Conservation (phyloP, 2,797 vertebrate genomes). For the Gambusia yucatana region DNA sequence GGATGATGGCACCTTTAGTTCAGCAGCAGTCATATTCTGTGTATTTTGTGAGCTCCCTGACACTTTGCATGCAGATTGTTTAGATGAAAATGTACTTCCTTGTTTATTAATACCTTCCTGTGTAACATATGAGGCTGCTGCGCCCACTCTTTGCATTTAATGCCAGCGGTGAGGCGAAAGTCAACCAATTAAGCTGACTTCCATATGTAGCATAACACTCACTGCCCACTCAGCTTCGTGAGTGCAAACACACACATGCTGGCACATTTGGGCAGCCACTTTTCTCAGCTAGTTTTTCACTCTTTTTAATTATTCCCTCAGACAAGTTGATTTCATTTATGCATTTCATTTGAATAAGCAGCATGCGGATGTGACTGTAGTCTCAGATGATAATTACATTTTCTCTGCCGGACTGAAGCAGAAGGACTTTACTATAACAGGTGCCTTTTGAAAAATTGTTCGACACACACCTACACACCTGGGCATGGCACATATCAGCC, state of each 20-base stretch:
- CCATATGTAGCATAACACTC: constrained; percentile 37
- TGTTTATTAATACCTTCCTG: background rate
- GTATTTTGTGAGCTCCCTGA: background rate
- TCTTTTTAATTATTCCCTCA: constrained; percentile 55
- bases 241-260: constrained; percentile 11
- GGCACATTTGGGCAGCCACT: constrained; percentile 6
- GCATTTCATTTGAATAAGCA: constrained; percentile 55
- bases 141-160: constrained; percentile 20
- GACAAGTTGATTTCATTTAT: constrained; percentile 66
- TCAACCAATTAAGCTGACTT: constrained; percentile 60
- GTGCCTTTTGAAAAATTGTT: background rate
- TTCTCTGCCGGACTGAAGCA: constrained; percentile 43
- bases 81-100: background rate
- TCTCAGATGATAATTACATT: constrained; percentile 51
- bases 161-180: constrained; percentile 37
- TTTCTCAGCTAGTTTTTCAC: constrained; percentile 9
- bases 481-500: background rate
- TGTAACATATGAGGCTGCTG: background rate
- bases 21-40: background rate
- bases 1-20: background rate
- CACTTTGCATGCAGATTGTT: constrained; percentile 1
- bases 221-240: constrained; percentile 40
- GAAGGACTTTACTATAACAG: constrained; percentile 10
- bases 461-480: background rate
- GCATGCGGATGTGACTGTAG: constrained; percentile 38